These are phyloP conservation scores for Andrena marginata DNA, from an alignment of 2,888 invertebrate species.

Conservation along the genomic window DNA sequence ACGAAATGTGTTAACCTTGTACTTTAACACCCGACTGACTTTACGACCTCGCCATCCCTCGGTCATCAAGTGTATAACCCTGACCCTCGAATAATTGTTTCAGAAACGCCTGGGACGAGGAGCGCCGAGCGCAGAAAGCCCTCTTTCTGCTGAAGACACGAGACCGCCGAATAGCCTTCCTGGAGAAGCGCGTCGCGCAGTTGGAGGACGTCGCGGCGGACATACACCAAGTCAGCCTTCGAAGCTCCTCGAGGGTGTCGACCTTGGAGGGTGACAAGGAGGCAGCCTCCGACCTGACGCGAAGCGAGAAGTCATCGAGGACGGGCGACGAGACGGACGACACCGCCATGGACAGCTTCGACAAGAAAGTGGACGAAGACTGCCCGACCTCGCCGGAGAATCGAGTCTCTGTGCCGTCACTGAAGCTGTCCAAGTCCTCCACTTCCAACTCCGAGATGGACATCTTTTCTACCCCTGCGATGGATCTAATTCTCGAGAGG, in stretches of 20 bases:
- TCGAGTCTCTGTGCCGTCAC: slow-evolving; percentile 9
- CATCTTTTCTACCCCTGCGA: slow-evolving; percentile 35
- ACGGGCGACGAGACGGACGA: background rate
- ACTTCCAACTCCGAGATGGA: slow-evolving; percentile 35
- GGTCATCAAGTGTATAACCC: background rate
- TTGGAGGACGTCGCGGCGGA: slow-evolving; percentile 56
- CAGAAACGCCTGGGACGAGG: slow-evolving; percentile 73
- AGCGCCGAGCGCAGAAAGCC: slow-evolving; percentile 68
- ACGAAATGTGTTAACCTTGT: too few relatives aligned
- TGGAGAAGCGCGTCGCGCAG: slow-evolving; percentile 67
- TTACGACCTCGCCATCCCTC: too few relatives aligned
- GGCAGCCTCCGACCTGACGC: background rate
- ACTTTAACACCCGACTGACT: too few relatives aligned
- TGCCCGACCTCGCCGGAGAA: background rate
- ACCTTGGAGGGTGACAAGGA: background rate
- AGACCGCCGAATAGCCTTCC: slow-evolving; percentile 66
- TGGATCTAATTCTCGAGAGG: slow-evolving; percentile 14
- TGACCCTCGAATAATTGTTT: slow-evolving; percentile 14
- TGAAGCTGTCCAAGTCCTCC: slow-evolving; percentile 34
- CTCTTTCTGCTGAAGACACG: slow-evolving; percentile 66
- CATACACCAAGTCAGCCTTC: slow-evolving; percentile 49
- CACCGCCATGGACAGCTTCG: too few relatives aligned
- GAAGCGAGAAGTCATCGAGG: background rate
- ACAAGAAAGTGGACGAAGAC: background rate
- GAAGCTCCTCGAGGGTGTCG: slow-evolving; percentile 18